Conservation (phyloP, 1,140 invertebrate species). For the Drosophila chauvacae region DNA sequence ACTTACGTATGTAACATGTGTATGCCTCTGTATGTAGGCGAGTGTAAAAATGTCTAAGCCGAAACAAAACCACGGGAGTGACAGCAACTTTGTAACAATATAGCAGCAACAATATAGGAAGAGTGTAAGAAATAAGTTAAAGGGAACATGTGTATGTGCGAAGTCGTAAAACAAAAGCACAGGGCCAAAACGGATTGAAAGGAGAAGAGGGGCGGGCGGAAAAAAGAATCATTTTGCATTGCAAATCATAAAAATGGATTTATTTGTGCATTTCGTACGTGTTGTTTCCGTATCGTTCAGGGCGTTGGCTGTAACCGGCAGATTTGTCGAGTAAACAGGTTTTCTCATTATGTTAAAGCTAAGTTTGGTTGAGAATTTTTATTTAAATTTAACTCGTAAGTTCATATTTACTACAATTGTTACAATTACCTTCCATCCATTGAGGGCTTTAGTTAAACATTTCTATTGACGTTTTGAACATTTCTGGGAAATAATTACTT, state of each 20-base stretch:
- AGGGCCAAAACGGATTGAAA: slow-evolving; percentile 23
- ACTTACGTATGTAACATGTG: slow-evolving; percentile 19
- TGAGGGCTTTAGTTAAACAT: not conserved
- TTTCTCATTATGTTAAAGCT: not conserved
- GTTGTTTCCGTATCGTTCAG: slow-evolving; percentile 14
- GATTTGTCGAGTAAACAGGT: not conserved
- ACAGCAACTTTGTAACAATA: slow-evolving; percentile 42
- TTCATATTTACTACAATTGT: not conserved
- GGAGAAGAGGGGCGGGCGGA: not conserved
- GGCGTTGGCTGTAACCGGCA: not conserved
- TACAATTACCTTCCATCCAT: not conserved
- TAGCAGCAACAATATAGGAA: slow-evolving; percentile 35
- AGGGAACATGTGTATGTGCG: slow-evolving; percentile 25
- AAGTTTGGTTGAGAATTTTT: not conserved
- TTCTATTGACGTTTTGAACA: not conserved
- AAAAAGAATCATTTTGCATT: slow-evolving; percentile 50
- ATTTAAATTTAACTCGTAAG: not conserved
- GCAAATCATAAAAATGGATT: slow-evolving; percentile 63
- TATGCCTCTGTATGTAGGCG: slow-evolving; percentile 8
- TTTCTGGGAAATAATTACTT: slow-evolving; percentile 10
- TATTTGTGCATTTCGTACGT: slow-evolving; percentile 54
- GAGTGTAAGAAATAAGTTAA: slow-evolving; percentile 37
- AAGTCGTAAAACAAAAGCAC: slow-evolving; percentile 22
- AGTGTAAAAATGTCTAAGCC: slow-evolving; percentile 77
- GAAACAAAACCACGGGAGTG: slow-evolving; percentile 55